Conservation (phyloP, 2,797 vertebrate genomes). For the Chelonia mydas region DNA sequence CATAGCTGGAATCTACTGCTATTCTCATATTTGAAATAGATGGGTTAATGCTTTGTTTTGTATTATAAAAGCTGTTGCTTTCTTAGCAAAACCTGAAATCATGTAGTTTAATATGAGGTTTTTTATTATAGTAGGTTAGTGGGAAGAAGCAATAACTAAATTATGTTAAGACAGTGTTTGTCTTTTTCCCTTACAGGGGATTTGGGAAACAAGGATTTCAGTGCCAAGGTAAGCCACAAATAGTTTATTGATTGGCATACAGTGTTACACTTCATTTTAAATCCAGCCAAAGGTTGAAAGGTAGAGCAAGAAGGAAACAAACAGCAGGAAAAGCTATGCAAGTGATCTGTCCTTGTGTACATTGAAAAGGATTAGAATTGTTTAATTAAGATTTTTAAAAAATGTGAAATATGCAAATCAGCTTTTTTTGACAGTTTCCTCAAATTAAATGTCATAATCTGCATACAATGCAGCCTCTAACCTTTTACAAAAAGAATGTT, state of each 20-base stretch:
- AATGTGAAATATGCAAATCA: constrained; percentile 5
- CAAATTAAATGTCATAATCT: constrained; percentile 51
- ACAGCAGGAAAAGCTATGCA: constrained; percentile 1
- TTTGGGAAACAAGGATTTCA: constrained; percentile 99
- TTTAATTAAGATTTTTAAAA: constrained; percentile 32
- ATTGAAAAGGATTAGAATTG: background rate
- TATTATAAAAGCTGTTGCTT: constrained; percentile 43
- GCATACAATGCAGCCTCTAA: constrained; percentile 43
- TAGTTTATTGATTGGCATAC: background rate
- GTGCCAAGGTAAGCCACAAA: constrained; percentile 93
- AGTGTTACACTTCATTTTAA: constrained; percentile 24
- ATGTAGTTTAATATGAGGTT: constrained; percentile 20
- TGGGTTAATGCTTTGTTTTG: constrained; percentile 46
- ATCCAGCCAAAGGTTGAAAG: background rate
- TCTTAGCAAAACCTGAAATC: constrained; percentile 40
- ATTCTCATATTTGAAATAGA: constrained; percentile 45
- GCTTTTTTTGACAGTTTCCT: background rate
- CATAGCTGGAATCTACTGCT: constrained; percentile 43
- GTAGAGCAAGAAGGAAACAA: constrained; percentile 12
- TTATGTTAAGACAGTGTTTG: constrained; percentile 46
- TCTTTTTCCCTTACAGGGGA: constrained; percentile 87
- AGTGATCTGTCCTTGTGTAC: background rate
- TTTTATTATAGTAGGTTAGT: constrained; percentile 42
- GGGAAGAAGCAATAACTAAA: background rate
- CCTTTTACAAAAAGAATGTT: constrained; percentile 65